Percentiles rank a stretch among this genome's conserved stretches.
These are phyloP conservation scores for Arothron firmamentum DNA, from an alignment of 2,113 vertebrate species.

Conservation along the genomic window DNA sequence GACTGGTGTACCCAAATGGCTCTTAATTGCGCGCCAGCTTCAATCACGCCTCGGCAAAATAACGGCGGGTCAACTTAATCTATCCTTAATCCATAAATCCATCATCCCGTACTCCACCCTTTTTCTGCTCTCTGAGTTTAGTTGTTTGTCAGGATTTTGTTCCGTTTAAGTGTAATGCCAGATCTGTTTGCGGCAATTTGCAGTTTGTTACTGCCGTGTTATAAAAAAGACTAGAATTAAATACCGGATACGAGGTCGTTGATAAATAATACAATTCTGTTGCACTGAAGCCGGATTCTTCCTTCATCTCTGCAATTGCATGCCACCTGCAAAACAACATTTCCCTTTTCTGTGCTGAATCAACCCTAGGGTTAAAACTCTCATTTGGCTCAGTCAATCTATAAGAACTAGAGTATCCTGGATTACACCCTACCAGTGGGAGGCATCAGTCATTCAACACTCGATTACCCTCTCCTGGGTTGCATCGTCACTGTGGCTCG, in stretches of 20 bases:
- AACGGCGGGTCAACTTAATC: slow-evolving; percentile 49
- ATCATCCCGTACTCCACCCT: slow-evolving; percentile 4
- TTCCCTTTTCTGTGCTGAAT: background rate
- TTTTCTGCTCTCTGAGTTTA: background rate
- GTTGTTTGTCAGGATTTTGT: background rate
- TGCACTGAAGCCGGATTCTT: background rate
- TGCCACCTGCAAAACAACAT: background rate
- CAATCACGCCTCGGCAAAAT: slow-evolving; percentile 44
- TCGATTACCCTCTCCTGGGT: slow-evolving; percentile 58
- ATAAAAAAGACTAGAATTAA: too few relatives aligned
- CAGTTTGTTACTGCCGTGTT: too few relatives aligned
- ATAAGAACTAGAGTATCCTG: slow-evolving; percentile 18
- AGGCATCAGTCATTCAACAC: slow-evolving; percentile 55
- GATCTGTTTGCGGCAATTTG: background rate
- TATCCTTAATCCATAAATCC: slow-evolving; percentile 43
- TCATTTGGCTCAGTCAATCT: slow-evolving; percentile 23
- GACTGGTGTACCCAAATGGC: slow-evolving; percentile 30
- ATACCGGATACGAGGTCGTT: too few relatives aligned
- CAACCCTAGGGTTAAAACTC: background rate
- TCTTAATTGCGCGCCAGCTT: slow-evolving; percentile 42
- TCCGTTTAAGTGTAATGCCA: background rate
- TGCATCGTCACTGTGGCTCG: slow-evolving; percentile 60
- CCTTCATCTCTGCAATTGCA: background rate
- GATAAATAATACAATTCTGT: too few relatives aligned
- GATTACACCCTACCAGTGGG: slow-evolving; percentile 15